Base-by-base conservation (phyloP, 2,888 invertebrate species). In the Ichneumoninae sp. region DNA sequence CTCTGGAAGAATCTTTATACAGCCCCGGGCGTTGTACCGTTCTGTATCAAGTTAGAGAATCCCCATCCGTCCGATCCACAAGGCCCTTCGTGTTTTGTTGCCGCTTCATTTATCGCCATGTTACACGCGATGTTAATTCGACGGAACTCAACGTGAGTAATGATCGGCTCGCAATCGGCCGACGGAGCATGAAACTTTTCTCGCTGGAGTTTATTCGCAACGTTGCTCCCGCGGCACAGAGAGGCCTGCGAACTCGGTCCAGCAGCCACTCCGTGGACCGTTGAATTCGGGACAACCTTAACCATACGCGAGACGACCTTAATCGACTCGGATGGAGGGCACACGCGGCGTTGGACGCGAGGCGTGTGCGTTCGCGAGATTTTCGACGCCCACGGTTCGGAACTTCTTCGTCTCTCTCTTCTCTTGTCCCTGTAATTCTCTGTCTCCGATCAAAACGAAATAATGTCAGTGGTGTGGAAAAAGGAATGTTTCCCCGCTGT, bases 41-140 rank as follows among this genome's bases (percentile, higher is more conserved):
- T 60, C 47, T 33, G 26, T 44, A n/a, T 13, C 30, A 47, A 44
- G 33, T 36, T 60, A 33, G 40, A 65, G 63, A 65, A 65, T 63
- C 63, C 63, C 52, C 63, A 50, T 70, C 8, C 47, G 50, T 36
- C 63, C 33, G 63, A 50, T 22, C 60, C 22, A 3, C 44, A n/a
- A 33, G 19, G 16, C 33, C 22, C 33, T 54, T 26, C 19, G 40
- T 74, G 47, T 74, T 50, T 52, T 65, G 16, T 78, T 81, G 47
- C 78, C 78, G 73, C 70, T 85, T 89, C 89, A 90, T 90, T 90
- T 90, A 90, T 88, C 89, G 88, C 86, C 88, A 68, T 84, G 88
- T 89, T 90, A 90, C 88, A 88, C 86, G 90, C 89, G 90, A 90
- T 90, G 88, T 89, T 90, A 89, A 90, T 90, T 90, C 90, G 88